Percentiles rank a stretch among this genome's conserved stretches.
Conservation (phyloP, 2,797 vertebrate species). For the Echiichthys vipera region DNA sequence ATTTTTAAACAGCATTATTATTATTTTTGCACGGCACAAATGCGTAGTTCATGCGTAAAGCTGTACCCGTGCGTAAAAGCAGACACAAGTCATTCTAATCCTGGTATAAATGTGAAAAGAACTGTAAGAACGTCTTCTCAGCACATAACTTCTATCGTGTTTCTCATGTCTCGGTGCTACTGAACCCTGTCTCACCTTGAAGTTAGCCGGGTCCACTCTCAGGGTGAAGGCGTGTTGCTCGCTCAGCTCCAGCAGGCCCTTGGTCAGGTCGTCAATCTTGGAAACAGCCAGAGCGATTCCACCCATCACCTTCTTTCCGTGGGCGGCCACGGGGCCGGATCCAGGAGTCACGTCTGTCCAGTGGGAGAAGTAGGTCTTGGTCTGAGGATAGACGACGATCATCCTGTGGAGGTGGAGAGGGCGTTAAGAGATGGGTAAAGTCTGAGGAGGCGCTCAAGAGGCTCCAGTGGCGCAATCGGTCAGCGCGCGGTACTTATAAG, state of each 20-base stretch:
- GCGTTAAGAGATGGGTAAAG: not conserved
- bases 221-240: conserved; percentile 84
- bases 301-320: conserved; percentile 78
- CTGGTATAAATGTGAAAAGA: too few relatives aligned
- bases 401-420: conserved; percentile 65
- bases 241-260: conserved; percentile 80
- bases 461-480: conserved; percentile 39
- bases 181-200: conserved; percentile 72
- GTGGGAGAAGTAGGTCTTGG: conserved; percentile 88
- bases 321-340: conserved; percentile 75
- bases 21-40: not conserved
- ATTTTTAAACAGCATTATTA: too few relatives aligned
- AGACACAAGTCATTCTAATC: not conserved
- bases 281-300: conserved; percentile 73
- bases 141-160: too few relatives aligned
- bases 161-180: too few relatives aligned
- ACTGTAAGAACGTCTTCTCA: not conserved
- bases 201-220: conserved; percentile 86
- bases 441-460: too few relatives aligned
- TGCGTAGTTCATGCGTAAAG: conserved; percentile 3
- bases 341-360: conserved; percentile 71
- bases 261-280: conserved; percentile 78
- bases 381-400: conserved; percentile 83
- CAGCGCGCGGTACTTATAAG: conserved; percentile 40
- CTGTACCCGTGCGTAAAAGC: not conserved